Percentiles rank a stretch among this genome's conserved stretches.
phyloP scores from a whole-genome alignment of 2,113 vertebrate genomes.

The Hemicordylus capensis region DNA sequence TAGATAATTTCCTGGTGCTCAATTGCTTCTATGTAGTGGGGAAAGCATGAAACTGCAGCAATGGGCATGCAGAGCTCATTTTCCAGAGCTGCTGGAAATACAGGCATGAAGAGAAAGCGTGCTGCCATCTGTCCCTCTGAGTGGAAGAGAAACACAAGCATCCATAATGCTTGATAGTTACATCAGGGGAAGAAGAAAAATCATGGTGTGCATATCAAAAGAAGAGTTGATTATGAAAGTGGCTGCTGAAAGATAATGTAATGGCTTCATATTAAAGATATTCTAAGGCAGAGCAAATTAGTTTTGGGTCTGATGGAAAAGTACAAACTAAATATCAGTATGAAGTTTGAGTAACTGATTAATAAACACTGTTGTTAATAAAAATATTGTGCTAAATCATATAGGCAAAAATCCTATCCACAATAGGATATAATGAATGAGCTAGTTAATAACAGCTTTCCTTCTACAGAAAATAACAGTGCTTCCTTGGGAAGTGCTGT shows the following conservation, averaged over 20 bases:
- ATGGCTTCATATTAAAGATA: background rate
- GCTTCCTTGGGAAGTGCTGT: too few species aligned
- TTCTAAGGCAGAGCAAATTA: background rate
- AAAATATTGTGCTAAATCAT: background rate
- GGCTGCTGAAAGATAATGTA: background rate
- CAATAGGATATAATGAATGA: background rate
- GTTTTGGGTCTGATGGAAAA: background rate
- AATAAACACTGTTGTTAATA: background rate
- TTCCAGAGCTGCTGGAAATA: constrained; percentile 1
- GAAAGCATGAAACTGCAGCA: constrained; percentile 2
- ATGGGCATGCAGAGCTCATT: background rate
- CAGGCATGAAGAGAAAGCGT: background rate
- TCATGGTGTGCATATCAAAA: background rate
- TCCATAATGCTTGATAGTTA: background rate
- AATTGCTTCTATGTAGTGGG: background rate
- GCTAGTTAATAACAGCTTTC: background rate
- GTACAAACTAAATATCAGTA: background rate
- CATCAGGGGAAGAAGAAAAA: background rate
- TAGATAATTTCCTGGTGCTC: constrained; percentile 6
- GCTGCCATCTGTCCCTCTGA: background rate
- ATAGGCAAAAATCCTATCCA: background rate
- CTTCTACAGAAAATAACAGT: too few species aligned
- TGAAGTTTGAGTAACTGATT: background rate
- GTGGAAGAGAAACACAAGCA: background rate
- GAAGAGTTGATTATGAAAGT: background rate